A percentile compares a stretch with the other conserved stretches of the same genome.
Conservation (phyloP, 2,797 vertebrate genomes). For the Anas flavirostris region DNA sequence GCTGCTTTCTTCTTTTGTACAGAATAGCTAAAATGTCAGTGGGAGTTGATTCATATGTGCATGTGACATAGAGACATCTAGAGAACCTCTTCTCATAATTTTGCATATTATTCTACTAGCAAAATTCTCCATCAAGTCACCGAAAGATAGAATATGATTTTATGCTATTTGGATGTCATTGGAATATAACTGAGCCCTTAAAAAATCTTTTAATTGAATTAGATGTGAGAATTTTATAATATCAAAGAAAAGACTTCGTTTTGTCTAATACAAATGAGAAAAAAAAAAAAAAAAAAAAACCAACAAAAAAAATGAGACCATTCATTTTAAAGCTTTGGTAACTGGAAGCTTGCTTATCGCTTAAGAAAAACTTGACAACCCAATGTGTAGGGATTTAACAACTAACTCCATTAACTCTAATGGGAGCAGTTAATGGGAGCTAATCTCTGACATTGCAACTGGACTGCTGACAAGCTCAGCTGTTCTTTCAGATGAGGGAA, state of each 20-base stretch:
- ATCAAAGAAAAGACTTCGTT: neutral
- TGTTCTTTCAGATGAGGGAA: conserved; percentile 1
- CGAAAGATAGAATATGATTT: neutral
- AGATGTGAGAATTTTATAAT: neutral
- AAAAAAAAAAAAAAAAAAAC: accelerated
- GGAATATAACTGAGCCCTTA: neutral
- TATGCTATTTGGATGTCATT: neutral
- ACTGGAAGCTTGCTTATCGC: conserved; percentile 1
- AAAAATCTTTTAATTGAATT: conserved; percentile 1
- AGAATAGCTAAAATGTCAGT: conserved; percentile 11
- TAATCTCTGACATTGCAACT: conserved; percentile 31
- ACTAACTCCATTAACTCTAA: conserved; percentile 20
- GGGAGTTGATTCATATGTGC: neutral
- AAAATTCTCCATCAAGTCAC: neutral
- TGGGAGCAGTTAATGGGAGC: conserved; percentile 21
- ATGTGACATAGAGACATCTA: neutral
- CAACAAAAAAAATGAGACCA: neutral
- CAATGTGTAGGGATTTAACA: neutral
- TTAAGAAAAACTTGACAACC: neutral
- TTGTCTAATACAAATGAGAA: neutral
- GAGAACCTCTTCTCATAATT: neutral
- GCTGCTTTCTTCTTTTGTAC: conserved; percentile 4
- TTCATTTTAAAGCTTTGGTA: neutral
- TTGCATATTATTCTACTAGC: neutral
- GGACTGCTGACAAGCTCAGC: conserved; percentile 39